phyloP scores from a whole-genome alignment of 2,113 vertebrate species.

The Brienomyrus longianalis region DNA sequence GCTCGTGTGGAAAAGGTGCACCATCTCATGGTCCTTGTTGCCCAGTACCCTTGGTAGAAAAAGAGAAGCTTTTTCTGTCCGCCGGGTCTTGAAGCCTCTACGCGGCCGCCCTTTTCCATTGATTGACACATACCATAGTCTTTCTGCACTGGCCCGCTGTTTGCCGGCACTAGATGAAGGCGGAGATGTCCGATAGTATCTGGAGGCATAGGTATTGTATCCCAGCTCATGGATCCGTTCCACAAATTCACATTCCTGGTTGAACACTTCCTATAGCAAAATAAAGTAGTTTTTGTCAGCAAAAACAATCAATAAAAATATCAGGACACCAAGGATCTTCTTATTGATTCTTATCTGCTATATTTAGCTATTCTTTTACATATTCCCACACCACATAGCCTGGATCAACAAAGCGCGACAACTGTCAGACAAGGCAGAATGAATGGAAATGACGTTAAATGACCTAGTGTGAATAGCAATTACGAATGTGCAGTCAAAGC shows the following conservation, averaged over 20 bases:
- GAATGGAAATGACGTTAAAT: background rate
- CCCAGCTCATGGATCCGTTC: constrained; percentile 91
- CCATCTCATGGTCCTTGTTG: constrained; percentile 84
- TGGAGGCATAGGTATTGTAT: constrained; percentile 75
- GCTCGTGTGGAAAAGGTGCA: constrained; percentile 44
- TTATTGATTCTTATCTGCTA: background rate
- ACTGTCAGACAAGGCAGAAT: background rate
- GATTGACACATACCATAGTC: constrained; percentile 91
- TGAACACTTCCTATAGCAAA: constrained; percentile 75
- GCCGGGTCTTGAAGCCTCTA: constrained; percentile 83
- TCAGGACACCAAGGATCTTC: background rate
- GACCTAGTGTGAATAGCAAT: background rate
- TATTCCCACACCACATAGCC: background rate
- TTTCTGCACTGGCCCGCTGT: constrained; percentile 66
- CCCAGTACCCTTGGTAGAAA: constrained; percentile 89
- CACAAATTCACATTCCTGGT: constrained; percentile 86
- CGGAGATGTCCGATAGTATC: constrained; percentile 6
- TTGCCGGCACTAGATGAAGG: constrained; percentile 34
- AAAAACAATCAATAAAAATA: background rate
- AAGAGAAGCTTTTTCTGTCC: constrained; percentile 93
- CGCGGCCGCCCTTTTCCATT: constrained; percentile 93
- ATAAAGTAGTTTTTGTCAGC: constrained; percentile 9
- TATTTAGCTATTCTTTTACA: background rate
- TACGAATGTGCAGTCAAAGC: background rate
- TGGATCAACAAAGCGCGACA: background rate